Evolutionary conservation across 1,140 invertebrate species (phyloP), one percentile per base, ranked within the genome.

Genomic region (Drosophila pallidifrons): DNA sequence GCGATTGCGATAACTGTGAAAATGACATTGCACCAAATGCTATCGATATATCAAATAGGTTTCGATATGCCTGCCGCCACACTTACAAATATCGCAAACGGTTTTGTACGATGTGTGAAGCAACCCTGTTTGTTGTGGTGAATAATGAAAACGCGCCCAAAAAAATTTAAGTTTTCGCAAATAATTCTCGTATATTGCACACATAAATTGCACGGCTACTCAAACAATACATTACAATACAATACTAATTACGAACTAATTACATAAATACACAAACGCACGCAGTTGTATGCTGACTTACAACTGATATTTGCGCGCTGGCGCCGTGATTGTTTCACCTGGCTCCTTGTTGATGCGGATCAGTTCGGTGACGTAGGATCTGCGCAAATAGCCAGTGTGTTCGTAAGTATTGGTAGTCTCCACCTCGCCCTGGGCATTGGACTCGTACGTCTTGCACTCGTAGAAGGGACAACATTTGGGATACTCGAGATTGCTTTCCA

Each of bases 391-490:
- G 4, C 86, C 91, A 52, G 77, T 64, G 16, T 91, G 91, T 66
- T 91, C 74, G 8, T 82, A 92, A 0, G 73, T 88, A 46, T 75
- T 72, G 5, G 59, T 92, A 16, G 81, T 65, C 32, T 90, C 79
- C 67, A 77, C 11, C 3, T 73, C 58, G 1, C 85, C 77, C 2
- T 61, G 64, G 2, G 70, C 38, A 64, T 70, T 71, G 0, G 55
- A 38, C 20, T 61, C 43, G 41, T 88, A 77, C 35, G 43, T 79
- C 54, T 80, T 86, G 67, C 91, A 92, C 38, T 83, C 77, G 54
- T 88, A 91, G 30, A 82, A 20, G 1, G 91, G 88, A 60, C 91
- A 92, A 28, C 91, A 92, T n/a, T 65, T 60, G 5, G 91, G 91
- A 79, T 91, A 92, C 5, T 79, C 72, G 5, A 78, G 45, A 59